Percentiles rank a stretch among this genome's conserved stretches.
Conservation (phyloP, 64 coral and sea anemone species). For the Stichodactyla helianthus region DNA sequence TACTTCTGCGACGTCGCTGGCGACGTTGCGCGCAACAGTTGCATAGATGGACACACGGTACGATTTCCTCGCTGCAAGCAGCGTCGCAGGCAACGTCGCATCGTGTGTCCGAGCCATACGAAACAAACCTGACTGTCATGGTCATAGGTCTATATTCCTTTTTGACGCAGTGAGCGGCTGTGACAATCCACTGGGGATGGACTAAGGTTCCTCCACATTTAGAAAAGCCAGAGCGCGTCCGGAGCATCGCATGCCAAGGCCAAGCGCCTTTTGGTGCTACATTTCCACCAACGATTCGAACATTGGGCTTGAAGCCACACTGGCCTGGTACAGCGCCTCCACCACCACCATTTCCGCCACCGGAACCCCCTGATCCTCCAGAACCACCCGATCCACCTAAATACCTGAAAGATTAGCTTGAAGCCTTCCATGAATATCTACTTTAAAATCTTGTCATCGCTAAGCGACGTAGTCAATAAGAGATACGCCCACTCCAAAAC, state of each 20-base stretch:
- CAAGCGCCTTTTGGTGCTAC: constrained; percentile 56
- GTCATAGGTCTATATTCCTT: background rate
- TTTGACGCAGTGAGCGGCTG: constrained; percentile 51
- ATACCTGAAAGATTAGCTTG: background rate
- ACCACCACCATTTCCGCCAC: background rate
- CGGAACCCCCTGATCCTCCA: constrained; percentile 11
- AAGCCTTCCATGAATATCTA: background rate
- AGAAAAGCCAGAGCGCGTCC: constrained; percentile 18
- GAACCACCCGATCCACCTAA: constrained; percentile 30
- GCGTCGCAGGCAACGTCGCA: too few species aligned
- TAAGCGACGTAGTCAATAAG: too few species aligned
- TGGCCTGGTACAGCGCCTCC: background rate
- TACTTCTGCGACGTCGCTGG: too few species aligned
- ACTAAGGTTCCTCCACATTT: constrained; percentile 71
- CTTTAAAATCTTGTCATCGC: background rate
- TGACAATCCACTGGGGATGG: constrained; percentile 48
- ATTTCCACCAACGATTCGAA: constrained; percentile 60
- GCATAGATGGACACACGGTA: too few species aligned
- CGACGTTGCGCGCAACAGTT: too few species aligned
- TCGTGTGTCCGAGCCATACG: background rate
- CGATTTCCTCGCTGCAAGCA: too few species aligned
- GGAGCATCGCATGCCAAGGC: constrained; percentile 64
- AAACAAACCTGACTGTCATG: background rate
- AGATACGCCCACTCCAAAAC: too few species aligned
- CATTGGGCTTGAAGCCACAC: constrained; percentile 52